These are phyloP conservation scores for Diarsia brunnea DNA, from an alignment of 2,888 invertebrate genomes.

Conservation along the genomic window DNA sequence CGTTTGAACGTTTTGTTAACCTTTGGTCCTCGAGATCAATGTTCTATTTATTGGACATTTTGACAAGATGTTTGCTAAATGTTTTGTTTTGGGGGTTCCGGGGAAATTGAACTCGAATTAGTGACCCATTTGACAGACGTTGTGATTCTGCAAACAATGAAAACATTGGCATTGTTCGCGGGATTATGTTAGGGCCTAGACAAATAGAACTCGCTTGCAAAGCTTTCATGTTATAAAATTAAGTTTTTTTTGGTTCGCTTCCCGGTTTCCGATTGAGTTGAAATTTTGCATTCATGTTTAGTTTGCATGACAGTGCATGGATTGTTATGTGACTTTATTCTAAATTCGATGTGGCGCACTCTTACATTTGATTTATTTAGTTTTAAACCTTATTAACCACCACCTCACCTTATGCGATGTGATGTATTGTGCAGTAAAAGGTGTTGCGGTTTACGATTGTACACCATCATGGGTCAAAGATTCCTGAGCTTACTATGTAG, in stretches of 20 bases:
- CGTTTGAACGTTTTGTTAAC: constrained; percentile 62
- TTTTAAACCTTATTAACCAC: not conserved
- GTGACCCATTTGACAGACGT: too few relatives aligned
- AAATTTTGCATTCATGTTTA: too few relatives aligned
- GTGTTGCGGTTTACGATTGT: not conserved
- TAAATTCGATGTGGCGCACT: too few relatives aligned
- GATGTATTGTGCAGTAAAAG: not conserved
- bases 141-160: too few relatives aligned
- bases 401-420: not conserved
- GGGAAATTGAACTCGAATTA: not conserved
- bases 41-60: constrained; percentile 12
- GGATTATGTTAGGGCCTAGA: not conserved
- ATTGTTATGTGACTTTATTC: too few relatives aligned
- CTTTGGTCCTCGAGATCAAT: constrained; percentile 68
- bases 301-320: too few relatives aligned
- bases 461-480: not conserved
- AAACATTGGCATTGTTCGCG: not conserved
- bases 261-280: too few relatives aligned
- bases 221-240: not conserved
- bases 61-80: constrained; percentile 4
- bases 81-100: not conserved
- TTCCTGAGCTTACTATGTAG: not conserved
- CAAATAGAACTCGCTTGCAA: not conserved
- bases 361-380: constrained; percentile 1
- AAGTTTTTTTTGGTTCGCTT: too few relatives aligned